Base-by-base conservation (phyloP, 1,140 invertebrate species). In the Olivierus martensii region DNA sequence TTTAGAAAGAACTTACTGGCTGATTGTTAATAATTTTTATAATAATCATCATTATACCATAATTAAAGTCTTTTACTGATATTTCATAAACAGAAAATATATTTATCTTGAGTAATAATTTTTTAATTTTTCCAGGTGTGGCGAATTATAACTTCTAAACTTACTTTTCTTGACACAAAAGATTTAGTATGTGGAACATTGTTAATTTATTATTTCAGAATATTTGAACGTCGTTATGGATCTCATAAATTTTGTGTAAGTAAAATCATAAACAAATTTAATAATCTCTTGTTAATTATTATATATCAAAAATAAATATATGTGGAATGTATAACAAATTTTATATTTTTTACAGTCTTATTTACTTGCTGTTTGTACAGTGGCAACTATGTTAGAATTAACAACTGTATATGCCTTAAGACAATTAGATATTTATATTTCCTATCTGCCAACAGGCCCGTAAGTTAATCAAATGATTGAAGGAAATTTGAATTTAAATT, bases 181-280 rank as follows among this genome's bases (percentile, higher is more conserved):
- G 74, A 76, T 60, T 52, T 76, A 39, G 60, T 75, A 14, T 71
- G 73, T 61, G 72, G 73, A 34, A 68, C 67, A 19, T 62, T 76
- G 38, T 64, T 77, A 11, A 69, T 77, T 49, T 77, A 76, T 63
- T 75, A 75, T 59, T 76, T 76, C 61, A 68, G 75, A 57, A 69
- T 76, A 48, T 75, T 77, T 67, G 75, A 77, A 64, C 62, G 75
- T 55, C 61, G 74, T 50, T 75, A 72, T 66, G 75, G 75, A 7
- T 75, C 74, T 18, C 65, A 66, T 49, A 76, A 76, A 61, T 77
- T 74, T 66, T 64, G 68, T 10, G 65, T 66, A 54, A 59, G 61
- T 60, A 28, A 18, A 35, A 41, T 12, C 15, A 6, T 17, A 15
- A 42, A 6, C 4, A 9, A 51, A n/a, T 21, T 41, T 41, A 10